Conservation (phyloP, 2,113 vertebrate genomes). For the Siniperca knerii region DNA sequence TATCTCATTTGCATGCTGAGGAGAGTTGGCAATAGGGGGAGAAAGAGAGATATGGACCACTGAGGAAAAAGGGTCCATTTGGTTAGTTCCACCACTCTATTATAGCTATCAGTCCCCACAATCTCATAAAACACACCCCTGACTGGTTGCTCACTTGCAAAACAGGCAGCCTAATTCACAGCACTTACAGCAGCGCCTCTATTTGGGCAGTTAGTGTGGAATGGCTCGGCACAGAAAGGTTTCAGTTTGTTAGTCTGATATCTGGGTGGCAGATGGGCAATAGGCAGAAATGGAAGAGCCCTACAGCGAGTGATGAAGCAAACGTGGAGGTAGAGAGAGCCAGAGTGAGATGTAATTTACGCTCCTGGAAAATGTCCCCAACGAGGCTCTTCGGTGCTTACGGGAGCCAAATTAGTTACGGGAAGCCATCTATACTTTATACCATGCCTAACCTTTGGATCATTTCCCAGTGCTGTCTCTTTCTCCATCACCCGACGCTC, state of each 20-base stretch:
- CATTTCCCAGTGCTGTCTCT: conserved; percentile 27
- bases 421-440: conserved; percentile 55
- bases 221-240: conserved; percentile 49
- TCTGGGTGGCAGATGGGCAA: conserved; percentile 69
- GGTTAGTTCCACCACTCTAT: conserved; percentile 66
- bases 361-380: conserved; percentile 49
- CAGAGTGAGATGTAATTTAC: conserved; percentile 55
- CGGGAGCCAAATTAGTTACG: conserved; percentile 54
- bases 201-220: conserved; percentile 57
- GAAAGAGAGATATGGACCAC: conserved; percentile 56
- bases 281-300: conserved; percentile 36
- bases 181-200: conserved; percentile 45
- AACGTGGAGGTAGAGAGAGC: conserved; percentile 19
- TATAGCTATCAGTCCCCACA: conserved; percentile 57
- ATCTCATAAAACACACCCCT: conserved; percentile 72
- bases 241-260: conserved; percentile 48
- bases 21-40: conserved; percentile 45
- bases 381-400: conserved; percentile 49
- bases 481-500: conserved; percentile 5
- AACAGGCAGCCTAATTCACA: conserved; percentile 64
- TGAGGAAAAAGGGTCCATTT: conserved; percentile 64
- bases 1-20: conserved; percentile 79
- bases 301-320: conserved; percentile 52
- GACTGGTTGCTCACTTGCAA: conserved; percentile 62
- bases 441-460: conserved; percentile 49